Conservation (phyloP, 2,113 vertebrate species). For the Centropus bengalensis region DNA sequence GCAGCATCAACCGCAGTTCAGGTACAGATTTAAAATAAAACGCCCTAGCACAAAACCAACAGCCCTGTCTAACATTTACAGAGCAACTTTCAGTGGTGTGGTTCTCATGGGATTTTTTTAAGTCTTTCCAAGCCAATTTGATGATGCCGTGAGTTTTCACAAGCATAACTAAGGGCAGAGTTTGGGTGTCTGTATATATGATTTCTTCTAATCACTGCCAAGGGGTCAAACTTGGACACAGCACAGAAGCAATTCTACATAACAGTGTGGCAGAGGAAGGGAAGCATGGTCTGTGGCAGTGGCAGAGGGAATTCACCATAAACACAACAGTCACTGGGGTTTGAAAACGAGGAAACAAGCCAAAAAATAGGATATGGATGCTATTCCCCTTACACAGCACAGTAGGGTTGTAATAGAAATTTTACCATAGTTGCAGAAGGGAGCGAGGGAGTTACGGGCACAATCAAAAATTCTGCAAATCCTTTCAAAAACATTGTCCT, state of each 20-base stretch:
- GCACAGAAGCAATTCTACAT: neutral
- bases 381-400: neutral
- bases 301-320: neutral
- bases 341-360: neutral
- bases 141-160: conserved; percentile 13
- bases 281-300: neutral
- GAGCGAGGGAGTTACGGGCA: neutral
- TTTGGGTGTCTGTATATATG: neutral
- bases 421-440: neutral
- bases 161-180: neutral
- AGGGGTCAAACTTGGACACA: neutral
- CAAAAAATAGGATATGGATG: neutral
- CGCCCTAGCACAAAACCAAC: neutral
- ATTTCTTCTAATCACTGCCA: neutral
- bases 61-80: conserved; percentile 30
- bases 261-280: neutral
- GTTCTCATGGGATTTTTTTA: neutral
- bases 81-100: neutral
- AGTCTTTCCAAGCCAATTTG: neutral
- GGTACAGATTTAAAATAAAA: conserved; percentile 16
- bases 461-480: neutral
- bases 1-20: neutral
- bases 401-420: neutral
- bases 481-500: conserved; percentile 8
- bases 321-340: neutral